These are phyloP conservation scores for Nomada ferruginata DNA, from an alignment of 2,888 invertebrate species.

Conservation along the genomic window DNA sequence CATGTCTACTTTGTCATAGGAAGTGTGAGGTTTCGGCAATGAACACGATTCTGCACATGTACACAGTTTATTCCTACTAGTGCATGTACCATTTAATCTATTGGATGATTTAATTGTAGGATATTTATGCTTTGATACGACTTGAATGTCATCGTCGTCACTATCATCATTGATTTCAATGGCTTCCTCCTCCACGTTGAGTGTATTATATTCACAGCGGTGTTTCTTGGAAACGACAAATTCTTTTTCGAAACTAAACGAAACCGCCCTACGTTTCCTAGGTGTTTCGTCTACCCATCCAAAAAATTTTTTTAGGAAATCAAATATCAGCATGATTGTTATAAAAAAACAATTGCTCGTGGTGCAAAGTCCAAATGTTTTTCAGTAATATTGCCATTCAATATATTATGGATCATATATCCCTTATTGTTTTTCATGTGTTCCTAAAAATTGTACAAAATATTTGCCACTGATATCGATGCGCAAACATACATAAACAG, in stretches of 20 bases:
- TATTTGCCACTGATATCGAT: not conserved
- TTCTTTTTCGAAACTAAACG: slow-evolving; percentile 54
- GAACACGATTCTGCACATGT: slow-evolving; percentile 12
- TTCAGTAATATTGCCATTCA: slow-evolving; percentile 58
- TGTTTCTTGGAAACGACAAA: slow-evolving; percentile 70
- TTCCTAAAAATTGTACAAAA: slow-evolving; percentile 44
- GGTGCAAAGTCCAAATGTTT: slow-evolving; percentile 22
- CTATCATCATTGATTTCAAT: slow-evolving; percentile 63
- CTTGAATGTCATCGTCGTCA: slow-evolving; percentile 69
- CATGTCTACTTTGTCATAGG: slow-evolving; percentile 37
- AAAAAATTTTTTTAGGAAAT: slow-evolving; percentile 75
- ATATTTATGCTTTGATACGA: slow-evolving; percentile 60
- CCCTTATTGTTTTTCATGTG: not conserved
- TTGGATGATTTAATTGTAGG: slow-evolving; percentile 45
- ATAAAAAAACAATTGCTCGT: slow-evolving; percentile 10
- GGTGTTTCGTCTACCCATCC: slow-evolving; percentile 74
- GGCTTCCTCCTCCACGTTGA: slow-evolving; percentile 31
- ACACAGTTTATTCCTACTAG: slow-evolving; percentile 43
- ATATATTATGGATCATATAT: slow-evolving; percentile 24
- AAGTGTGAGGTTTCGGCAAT: slow-evolving; percentile 28
- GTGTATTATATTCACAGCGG: slow-evolving; percentile 50
- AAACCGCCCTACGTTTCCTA: slow-evolving; percentile 74
- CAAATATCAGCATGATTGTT: slow-evolving; percentile 70
- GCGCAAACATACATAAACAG: not conserved
- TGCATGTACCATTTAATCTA: slow-evolving; percentile 62